phyloP scores from a whole-genome alignment of 2,888 invertebrate species.

The Lathronympha strigana region DNA sequence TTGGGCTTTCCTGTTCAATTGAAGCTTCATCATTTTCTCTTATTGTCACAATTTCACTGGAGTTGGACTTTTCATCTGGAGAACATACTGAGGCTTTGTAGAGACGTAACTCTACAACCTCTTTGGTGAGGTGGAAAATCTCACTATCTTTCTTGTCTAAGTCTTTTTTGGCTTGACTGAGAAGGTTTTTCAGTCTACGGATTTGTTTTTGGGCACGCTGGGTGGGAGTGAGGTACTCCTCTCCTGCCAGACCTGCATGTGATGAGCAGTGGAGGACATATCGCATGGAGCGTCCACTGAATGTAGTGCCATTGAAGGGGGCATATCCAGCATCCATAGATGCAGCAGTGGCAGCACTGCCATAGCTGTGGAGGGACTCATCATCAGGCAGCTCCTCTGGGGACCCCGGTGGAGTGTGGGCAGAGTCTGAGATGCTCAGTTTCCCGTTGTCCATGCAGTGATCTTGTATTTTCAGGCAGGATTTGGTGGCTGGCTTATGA shows the following conservation, averaged over 20 bases:
- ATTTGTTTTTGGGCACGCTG: slow-evolving; percentile 93
- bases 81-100: slow-evolving; percentile 92
- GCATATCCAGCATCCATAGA: slow-evolving; percentile 93
- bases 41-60: slow-evolving; percentile 89
- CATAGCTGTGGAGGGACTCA: slow-evolving; percentile 91
- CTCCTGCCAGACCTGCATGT: slow-evolving; percentile 89
- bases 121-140: slow-evolving; percentile 89
- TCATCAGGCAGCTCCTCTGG: slow-evolving; percentile 88
- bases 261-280: slow-evolving; percentile 94
- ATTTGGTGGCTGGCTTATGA: slow-evolving; percentile 71
- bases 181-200: slow-evolving; percentile 88
- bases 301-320: slow-evolving; percentile 89
- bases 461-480: slow-evolving; percentile 70
- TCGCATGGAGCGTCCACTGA: slow-evolving; percentile 88
- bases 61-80: slow-evolving; percentile 91
- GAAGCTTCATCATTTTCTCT: slow-evolving; percentile 85
- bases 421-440: slow-evolving; percentile 75
- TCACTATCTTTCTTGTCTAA: slow-evolving; percentile 93
- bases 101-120: slow-evolving; percentile 91
- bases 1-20: slow-evolving; percentile 66
- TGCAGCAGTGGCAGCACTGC: slow-evolving; percentile 91
- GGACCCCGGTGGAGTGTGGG: slow-evolving; percentile 85
- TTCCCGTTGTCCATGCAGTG: slow-evolving; percentile 63
- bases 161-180: slow-evolving; percentile 89
- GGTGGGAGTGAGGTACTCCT: slow-evolving; percentile 94